A percentile compares a stretch with the other conserved stretches of the same genome.
These are phyloP conservation scores for Brachynemurus nebulosus DNA, from an alignment of 2,888 invertebrate species.

Conservation along the genomic window DNA sequence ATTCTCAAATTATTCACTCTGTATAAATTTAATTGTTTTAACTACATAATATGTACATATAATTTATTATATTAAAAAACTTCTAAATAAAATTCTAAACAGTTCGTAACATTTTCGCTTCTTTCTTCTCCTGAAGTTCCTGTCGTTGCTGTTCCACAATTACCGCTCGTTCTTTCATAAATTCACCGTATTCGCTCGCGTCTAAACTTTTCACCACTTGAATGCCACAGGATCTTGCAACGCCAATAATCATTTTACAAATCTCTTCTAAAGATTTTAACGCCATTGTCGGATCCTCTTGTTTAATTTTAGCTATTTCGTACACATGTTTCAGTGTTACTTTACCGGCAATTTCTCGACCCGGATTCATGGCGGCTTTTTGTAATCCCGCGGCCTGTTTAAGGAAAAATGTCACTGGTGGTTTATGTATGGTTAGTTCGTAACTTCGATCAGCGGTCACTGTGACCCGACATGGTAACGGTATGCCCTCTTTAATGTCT, in stretches of 20 bases:
- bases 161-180: slow-evolving; percentile 58
- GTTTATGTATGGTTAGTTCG: slow-evolving; percentile 67
- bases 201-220: slow-evolving; percentile 67
- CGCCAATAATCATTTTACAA: slow-evolving; percentile 63
- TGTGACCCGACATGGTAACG: slow-evolving; percentile 68
- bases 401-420: slow-evolving; percentile 77
- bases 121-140: slow-evolving; percentile 66
- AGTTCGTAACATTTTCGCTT: slow-evolving; percentile 83
- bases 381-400: slow-evolving; percentile 91
- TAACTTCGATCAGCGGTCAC: slow-evolving; percentile 79
- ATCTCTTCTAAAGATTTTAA: slow-evolving; percentile 51
- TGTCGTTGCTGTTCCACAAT: slow-evolving; percentile 60
- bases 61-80: slow-evolving; percentile 11
- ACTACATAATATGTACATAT: neutral
- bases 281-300: slow-evolving; percentile 64
- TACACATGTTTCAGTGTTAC: slow-evolving; percentile 90
- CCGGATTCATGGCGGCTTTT: slow-evolving; percentile 58
- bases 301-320: slow-evolving; percentile 95
- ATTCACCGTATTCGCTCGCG: slow-evolving; percentile 65
- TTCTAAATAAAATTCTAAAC: no score
- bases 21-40: no score
- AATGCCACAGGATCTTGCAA: slow-evolving; percentile 72
- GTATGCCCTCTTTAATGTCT: slow-evolving; percentile 78
- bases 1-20: neutral
- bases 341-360: slow-evolving; percentile 69